Percentiles rank a stretch among this genome's conserved stretches.
Evolutionary conservation across 2,113 vertebrate species (phyloP).

Genomic region (Nothocercus nigrocapillus): DNA sequence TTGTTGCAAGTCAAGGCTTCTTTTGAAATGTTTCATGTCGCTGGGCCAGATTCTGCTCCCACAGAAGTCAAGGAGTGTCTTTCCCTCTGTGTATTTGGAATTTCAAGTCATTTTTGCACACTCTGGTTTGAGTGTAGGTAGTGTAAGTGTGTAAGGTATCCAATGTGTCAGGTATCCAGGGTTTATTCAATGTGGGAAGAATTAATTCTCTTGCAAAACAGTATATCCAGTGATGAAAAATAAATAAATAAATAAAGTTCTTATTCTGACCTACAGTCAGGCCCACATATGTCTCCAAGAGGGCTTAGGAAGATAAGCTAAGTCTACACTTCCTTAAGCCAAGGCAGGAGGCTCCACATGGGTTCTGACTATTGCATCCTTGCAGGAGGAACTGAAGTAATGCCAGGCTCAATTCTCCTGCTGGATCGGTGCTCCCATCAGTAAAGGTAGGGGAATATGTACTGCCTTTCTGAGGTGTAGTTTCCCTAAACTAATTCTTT

Average conservation of each 20-base stretch:
- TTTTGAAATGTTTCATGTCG: slow-evolving; percentile 45
- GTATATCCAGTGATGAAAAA: background rate
- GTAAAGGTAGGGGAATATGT: background rate
- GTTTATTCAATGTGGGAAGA: background rate
- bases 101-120: background rate
- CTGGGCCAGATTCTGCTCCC: slow-evolving; percentile 52
- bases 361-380: accelerated
- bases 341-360: background rate
- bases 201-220: background rate
- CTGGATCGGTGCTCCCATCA: background rate
- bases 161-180: background rate
- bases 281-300: accelerated
- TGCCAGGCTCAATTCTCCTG: background rate
- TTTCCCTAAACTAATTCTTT: background rate
- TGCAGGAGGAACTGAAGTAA: background rate
- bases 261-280: background rate
- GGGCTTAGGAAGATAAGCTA: background rate
- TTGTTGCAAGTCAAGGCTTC: slow-evolving; percentile 77
- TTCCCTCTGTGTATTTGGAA: slow-evolving; percentile 10
- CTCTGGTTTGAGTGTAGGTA: no score
- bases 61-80: slow-evolving; percentile 18
- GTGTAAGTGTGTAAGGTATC: no score
- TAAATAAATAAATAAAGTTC: background rate
- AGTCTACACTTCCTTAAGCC: background rate
- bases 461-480: background rate